A percentile compares a stretch with the other conserved stretches of the same genome.
Conservation (phyloP, 2,797 vertebrate species). For the Fratercula arctica region DNA sequence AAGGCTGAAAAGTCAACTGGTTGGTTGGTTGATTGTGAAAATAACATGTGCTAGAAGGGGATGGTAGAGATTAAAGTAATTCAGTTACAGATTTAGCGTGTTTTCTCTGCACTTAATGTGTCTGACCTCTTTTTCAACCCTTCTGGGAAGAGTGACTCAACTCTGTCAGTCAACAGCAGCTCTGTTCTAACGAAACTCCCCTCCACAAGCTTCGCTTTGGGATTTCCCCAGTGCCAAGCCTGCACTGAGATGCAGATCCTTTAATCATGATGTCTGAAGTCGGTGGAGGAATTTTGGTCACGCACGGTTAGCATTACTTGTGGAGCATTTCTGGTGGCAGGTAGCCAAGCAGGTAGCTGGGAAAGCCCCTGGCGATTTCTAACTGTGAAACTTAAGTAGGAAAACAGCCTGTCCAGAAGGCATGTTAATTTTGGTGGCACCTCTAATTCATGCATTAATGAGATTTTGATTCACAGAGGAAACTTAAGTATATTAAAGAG, state of each 20-base stretch:
- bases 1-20: neutral
- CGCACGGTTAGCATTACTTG: accelerated
- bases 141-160: slow-evolving; percentile 27
- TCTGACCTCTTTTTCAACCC: neutral
- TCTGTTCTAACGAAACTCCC: accelerated
- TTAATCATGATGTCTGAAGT: neutral
- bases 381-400: neutral
- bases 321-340: neutral
- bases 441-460: neutral
- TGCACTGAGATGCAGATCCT: neutral
- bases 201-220: neutral
- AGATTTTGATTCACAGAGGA: neutral
- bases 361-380: neutral
- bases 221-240: neutral
- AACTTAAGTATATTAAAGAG: neutral
- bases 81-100: accelerated
- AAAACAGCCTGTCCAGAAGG: neutral
- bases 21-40: neutral
- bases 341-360: neutral
- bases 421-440: neutral
- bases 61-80: neutral
- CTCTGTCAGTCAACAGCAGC: neutral
- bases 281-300: neutral
- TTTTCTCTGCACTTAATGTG: neutral
- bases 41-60: neutral